Evolutionary conservation across 2,888 invertebrate genomes (phyloP).

Genomic region (Tigriopus californicus): DNA sequence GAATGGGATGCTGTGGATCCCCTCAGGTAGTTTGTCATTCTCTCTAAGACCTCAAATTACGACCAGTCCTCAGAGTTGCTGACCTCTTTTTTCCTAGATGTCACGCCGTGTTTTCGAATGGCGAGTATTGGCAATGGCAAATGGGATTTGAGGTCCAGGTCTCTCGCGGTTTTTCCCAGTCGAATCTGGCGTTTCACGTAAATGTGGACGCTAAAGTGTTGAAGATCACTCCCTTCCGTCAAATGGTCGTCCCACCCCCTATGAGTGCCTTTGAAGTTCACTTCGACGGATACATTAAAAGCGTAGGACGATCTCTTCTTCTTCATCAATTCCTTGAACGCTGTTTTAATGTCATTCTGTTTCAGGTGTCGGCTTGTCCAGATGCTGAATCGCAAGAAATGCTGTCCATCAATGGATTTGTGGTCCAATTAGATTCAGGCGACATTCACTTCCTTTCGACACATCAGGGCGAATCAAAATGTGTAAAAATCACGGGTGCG

Average conservation of each 20-base stretch:
- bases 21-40: slow-evolving; percentile 9
- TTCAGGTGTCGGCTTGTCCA: no score
- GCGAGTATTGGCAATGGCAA: not conserved
- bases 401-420: no score
- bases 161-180: not conserved
- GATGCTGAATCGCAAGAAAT: no score
- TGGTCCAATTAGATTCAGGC: no score
- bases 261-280: slow-evolving; percentile 44
- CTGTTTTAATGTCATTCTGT: no score
- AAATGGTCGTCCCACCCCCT: slow-evolving; percentile 62
- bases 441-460: not conserved
- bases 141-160: not conserved
- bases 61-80: slow-evolving; percentile 6
- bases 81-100: not conserved
- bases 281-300: slow-evolving; percentile 27
- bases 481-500: slow-evolving; percentile 19
- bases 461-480: slow-evolving; percentile 8
- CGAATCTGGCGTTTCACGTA: slow-evolving; percentile 8
- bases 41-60: slow-evolving; percentile 1
- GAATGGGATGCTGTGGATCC: slow-evolving; percentile 28
- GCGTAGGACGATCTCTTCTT: no score
- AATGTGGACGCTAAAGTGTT: slow-evolving; percentile 26
- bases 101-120: slow-evolving; percentile 11
- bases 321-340: no score
- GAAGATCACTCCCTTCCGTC: slow-evolving; percentile 50